Evolutionary conservation across 2,113 vertebrate genomes (phyloP).

Genomic region (Onychostruthus taczanowskii): DNA sequence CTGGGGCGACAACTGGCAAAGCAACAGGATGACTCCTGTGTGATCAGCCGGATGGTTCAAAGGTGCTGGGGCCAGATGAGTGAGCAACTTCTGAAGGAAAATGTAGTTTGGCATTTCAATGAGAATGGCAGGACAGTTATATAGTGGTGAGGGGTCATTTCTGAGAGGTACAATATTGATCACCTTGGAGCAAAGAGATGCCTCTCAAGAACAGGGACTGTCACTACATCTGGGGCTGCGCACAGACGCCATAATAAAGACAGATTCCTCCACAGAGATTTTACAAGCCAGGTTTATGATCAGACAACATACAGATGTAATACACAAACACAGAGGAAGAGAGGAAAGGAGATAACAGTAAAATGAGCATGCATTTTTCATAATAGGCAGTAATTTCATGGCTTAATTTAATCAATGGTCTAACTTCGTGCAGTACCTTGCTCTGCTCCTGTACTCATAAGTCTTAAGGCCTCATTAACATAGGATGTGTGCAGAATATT

Average conservation of each 20-base stretch:
- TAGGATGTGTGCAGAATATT: background rate
- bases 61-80: background rate
- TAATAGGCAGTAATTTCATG: slow-evolving; percentile 39
- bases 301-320: background rate
- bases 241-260: fast-evolving
- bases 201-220: background rate
- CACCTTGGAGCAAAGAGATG: fast-evolving
- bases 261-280: background rate
- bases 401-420: slow-evolving; percentile 42
- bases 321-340: background rate
- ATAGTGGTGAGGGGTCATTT: background rate
- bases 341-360: background rate
- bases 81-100: fast-evolving
- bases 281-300: background rate
- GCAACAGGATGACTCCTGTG: background rate
- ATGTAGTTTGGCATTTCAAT: background rate
- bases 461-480: slow-evolving; percentile 18
- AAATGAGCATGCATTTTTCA: slow-evolving; percentile 34
- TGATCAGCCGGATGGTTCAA: fast-evolving
- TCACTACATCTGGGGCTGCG: fast-evolving
- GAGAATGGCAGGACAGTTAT: background rate
- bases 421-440: background rate
- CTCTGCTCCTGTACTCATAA: background rate
- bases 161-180: background rate
- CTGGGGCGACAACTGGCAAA: background rate